phyloP scores from a whole-genome alignment of 2,888 invertebrate species.

The Drosophila heteroneura region DNA sequence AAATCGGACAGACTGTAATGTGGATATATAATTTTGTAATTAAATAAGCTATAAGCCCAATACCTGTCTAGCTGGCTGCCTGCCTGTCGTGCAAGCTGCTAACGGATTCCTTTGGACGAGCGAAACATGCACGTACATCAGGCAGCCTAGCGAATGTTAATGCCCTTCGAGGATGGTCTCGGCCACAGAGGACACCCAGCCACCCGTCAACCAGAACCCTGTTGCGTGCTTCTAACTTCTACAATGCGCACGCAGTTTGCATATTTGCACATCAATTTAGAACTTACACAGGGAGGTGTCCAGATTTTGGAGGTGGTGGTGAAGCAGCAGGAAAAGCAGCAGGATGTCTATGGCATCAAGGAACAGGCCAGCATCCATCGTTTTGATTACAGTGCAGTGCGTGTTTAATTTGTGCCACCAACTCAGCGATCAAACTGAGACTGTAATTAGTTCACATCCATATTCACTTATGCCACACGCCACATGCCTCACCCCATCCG shows the following conservation, averaged over 20 bases:
- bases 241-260: conserved; percentile 66
- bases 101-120: conserved; percentile 2
- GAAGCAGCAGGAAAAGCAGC: not conserved
- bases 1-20: conserved; percentile 29
- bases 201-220: not conserved
- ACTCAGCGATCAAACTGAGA: conserved; percentile 31
- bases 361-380: not conserved
- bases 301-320: not conserved
- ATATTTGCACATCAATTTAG: conserved; percentile 69
- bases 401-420: conserved; percentile 46
- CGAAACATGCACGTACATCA: conserved; percentile 17
- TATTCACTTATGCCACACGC: not conserved
- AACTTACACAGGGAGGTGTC: not conserved
- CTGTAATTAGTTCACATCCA: conserved; percentile 53
- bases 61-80: conserved; percentile 9
- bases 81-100: not conserved
- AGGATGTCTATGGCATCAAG: not conserved
- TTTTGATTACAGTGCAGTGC: conserved; percentile 34
- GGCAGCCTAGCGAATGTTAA: conserved; percentile 56
- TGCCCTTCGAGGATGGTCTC: conserved; percentile 27
- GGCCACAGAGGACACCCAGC: not conserved
- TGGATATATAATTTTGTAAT: conserved; percentile 62
- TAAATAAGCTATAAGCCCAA: conserved; percentile 55
- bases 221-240: conserved; percentile 43
- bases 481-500: not conserved